A percentile compares a stretch with the other conserved stretches of the same genome.
Evolutionary conservation across 2,888 invertebrate species (phyloP).

Genomic region (Napeogenes inachia): DNA sequence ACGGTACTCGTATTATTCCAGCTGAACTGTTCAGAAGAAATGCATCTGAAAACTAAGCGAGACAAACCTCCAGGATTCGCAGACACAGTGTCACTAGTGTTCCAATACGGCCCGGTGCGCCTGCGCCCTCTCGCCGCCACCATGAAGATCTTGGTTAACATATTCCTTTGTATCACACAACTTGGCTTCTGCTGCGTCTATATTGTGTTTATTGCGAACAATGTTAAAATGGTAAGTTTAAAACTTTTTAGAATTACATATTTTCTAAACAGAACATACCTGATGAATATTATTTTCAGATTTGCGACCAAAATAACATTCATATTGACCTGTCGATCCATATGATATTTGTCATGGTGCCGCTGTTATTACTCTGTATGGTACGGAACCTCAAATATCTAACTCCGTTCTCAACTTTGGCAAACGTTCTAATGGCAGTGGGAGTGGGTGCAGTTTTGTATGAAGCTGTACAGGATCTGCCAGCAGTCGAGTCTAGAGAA

Average conservation of each 20-base stretch:
- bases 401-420: conserved; percentile 94
- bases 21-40: conserved; percentile 83
- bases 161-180: conserved; percentile 96
- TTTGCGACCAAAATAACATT: conserved; percentile 80
- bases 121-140: conserved; percentile 79
- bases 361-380: conserved; percentile 84
- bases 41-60: conserved; percentile 77
- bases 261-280: not conserved
- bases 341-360: conserved; percentile 84
- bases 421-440: conserved; percentile 88
- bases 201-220: conserved; percentile 94
- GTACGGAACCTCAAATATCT: conserved; percentile 91
- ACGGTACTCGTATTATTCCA: conserved; percentile 38
- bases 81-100: conserved; percentile 88
- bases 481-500: conserved; percentile 76
- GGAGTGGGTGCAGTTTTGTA: conserved; percentile 87
- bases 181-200: conserved; percentile 99
- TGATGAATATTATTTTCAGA: conserved; percentile 67
- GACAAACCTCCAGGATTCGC: conserved; percentile 84
- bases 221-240: conserved; percentile 82
- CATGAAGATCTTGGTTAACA: conserved; percentile 86
- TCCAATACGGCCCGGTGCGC: conserved; percentile 83
- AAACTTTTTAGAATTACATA: not conserved
- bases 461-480: conserved; percentile 85
- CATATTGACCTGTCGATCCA: conserved; percentile 81